Evolutionary conservation across 2,888 invertebrate species (phyloP).

Genomic region (Drosophila maculinotata): DNA sequence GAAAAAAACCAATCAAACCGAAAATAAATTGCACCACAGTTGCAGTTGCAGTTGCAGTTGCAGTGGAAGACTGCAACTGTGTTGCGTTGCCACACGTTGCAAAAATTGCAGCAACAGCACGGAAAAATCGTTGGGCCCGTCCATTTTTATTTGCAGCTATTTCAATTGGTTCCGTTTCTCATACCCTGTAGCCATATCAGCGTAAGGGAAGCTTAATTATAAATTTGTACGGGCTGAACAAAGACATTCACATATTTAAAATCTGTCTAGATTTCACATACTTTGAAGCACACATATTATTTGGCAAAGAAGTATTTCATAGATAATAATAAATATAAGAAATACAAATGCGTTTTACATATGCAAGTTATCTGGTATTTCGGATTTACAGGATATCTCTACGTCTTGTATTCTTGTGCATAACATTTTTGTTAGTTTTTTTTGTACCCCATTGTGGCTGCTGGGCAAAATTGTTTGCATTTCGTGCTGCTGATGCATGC

Average conservation of each 20-base stretch:
- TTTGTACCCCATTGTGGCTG: constrained; percentile 48
- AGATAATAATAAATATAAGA: too few relatives aligned
- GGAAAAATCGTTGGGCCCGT: constrained; percentile 28
- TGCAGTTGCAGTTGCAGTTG: constrained; percentile 43
- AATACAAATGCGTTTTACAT: too few relatives aligned
- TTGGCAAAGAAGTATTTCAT: too few relatives aligned
- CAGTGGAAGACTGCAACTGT: constrained; percentile 40
- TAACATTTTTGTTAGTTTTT: constrained; percentile 5
- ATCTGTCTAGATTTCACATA: too few relatives aligned
- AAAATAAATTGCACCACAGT: constrained; percentile 70
- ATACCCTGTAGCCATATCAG: constrained; percentile 28
- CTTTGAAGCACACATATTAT: too few relatives aligned
- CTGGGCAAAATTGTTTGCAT: constrained; percentile 76
- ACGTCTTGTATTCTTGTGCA: background rate
- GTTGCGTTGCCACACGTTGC: constrained; percentile 56
- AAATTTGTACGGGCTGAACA: background rate
- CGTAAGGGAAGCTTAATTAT: background rate
- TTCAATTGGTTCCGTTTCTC: constrained; percentile 14
- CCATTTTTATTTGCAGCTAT: constrained; percentile 33
- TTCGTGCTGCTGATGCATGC: constrained; percentile 70
- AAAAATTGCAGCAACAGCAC: constrained; percentile 55
- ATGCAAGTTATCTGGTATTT: too few relatives aligned
- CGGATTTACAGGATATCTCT: background rate
- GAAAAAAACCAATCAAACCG: constrained; percentile 68
- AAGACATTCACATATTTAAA: too few relatives aligned